These are phyloP conservation scores for Otocyon megalotis DNA, from an alignment of 2,113 vertebrate species.

Conservation along the genomic window DNA sequence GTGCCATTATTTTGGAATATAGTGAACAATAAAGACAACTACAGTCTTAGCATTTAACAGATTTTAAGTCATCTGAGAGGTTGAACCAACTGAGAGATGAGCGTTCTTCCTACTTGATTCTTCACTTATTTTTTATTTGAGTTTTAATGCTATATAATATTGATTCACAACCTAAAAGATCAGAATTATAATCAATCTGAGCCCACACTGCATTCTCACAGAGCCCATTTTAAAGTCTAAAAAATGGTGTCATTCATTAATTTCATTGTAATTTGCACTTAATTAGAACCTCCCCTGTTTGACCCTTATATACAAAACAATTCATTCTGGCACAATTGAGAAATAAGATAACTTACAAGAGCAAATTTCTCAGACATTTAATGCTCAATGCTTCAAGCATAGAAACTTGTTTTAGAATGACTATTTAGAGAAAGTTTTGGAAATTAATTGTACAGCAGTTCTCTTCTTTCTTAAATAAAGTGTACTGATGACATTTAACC, in stretches of 20 bases:
- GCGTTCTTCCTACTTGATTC: constrained; percentile 48
- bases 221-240: constrained; percentile 62
- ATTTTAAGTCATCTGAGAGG: constrained; percentile 66
- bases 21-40: constrained; percentile 69
- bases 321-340: background rate
- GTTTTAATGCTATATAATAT: constrained; percentile 68
- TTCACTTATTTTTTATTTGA: constrained; percentile 68
- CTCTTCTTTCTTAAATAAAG: background rate
- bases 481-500: background rate
- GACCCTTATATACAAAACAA: background rate
- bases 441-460: background rate
- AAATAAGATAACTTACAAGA: background rate
- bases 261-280: constrained; percentile 61
- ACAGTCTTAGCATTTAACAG: constrained; percentile 32
- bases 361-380: background rate
- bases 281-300: constrained; percentile 48
- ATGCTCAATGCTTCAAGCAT: background rate
- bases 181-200: constrained; percentile 68
- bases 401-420: background rate
- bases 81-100: constrained; percentile 38
- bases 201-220: constrained; percentile 34
- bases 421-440: background rate
- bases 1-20: constrained; percentile 82
- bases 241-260: constrained; percentile 68
- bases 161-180: constrained; percentile 64